Base-by-base conservation (phyloP, 2,888 invertebrate species). In the Callyntrura guangdongensis region DNA sequence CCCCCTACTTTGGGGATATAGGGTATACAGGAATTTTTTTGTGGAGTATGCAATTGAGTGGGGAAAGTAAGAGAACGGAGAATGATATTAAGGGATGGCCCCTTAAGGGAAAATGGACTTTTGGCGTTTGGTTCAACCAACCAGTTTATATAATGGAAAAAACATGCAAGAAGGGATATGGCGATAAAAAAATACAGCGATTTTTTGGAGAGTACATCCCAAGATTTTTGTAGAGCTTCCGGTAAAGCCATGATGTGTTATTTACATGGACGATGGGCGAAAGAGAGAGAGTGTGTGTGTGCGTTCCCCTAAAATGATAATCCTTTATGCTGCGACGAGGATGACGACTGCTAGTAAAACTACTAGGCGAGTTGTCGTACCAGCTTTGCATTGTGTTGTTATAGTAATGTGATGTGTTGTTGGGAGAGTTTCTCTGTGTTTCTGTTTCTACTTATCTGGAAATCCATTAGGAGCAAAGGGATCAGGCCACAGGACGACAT, bases 391-490 rank as follows among this genome's bases (percentile, higher is more conserved):
- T 53, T 11, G 11, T 53, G 14, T 53, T 53, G 14, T 53, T 53
- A 11, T 11, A 59, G 59, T 6, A 59, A 17, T 6, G 59, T 59
- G 14, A 36, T 17, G 17, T 1, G 17, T 17, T 14, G 17, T 6
- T 17, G 17, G 2, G 17, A 17, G 14, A 17, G 17, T 17, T 4
- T 59, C 59, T 59, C 17, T 59, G 6, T 53, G 53, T 53, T 53
- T 53, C 53, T 53, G 14, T 53, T 14, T 14, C 11, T 53, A 53
- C 14, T 14, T 59, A 6, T 59, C 59, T n/a, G 17, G 17, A 59
- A 59, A 59, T 17, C 59, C 59, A 59, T 59, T 59, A 59, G 59
- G 56, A 67, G 11, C 25, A 5, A 67, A 12, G 25, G 36, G 67
- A 67, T 27, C 67, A 67, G n/a, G 67, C 36, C 36, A 59, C 59